Conservation (phyloP, 2,888 invertebrate genomes). For the Andrena trimmerana region DNA sequence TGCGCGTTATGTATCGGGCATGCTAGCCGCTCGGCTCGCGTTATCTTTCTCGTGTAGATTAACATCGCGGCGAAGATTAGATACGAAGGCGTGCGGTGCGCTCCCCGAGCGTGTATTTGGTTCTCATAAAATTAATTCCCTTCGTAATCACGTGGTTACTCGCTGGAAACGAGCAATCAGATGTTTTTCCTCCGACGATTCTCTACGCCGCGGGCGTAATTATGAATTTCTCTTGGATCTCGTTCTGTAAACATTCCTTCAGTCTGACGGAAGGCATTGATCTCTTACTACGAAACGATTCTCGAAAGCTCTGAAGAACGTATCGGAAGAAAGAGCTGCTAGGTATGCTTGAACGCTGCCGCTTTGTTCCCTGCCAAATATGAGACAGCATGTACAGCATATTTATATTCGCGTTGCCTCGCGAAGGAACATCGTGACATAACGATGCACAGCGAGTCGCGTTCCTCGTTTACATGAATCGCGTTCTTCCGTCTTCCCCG, state of each 20-base stretch:
- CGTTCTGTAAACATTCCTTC: constrained; percentile 1
- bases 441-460: constrained; percentile 30
- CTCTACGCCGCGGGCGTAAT: not conserved
- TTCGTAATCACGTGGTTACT: constrained; percentile 46
- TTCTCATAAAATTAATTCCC: constrained; percentile 58
- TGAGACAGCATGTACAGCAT: not conserved
- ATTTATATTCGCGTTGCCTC: not conserved
- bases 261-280: not conserved
- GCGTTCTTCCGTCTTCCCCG: constrained; percentile 41
- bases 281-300: not conserved
- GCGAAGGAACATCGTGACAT: constrained; percentile 29
- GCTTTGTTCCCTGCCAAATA: not conserved
- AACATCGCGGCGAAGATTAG: constrained; percentile 74
- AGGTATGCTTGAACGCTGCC: too few species aligned
- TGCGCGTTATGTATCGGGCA: constrained; percentile 24
- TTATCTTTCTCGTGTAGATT: constrained; percentile 69
- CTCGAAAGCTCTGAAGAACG: too few species aligned
- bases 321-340: too few species aligned
- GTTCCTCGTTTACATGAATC: constrained; percentile 58
- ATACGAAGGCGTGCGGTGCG: constrained; percentile 56
- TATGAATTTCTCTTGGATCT: constrained; percentile 12
- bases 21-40: constrained; percentile 6
- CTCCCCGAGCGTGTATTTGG: constrained; percentile 10
- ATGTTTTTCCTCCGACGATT: constrained; percentile 4
- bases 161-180: constrained; percentile 38